Evolutionary conservation across 2,113 vertebrate genomes (phyloP), one percentile per base, ranked within the genome.

Genomic region (Hippolais icterina): DNA sequence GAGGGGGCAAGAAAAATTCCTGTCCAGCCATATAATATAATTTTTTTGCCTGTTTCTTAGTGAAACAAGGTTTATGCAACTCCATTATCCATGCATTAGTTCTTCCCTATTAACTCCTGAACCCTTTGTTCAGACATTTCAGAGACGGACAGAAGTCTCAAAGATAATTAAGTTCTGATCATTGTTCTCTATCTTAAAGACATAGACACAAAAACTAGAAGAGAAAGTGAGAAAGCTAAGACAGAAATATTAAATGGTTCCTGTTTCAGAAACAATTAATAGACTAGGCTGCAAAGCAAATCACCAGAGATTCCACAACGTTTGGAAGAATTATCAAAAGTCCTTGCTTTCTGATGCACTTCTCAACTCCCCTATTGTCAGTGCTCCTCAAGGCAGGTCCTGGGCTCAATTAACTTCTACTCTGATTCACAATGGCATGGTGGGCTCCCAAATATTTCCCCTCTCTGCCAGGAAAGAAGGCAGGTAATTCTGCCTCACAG

Each of bases 141-240:
- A 91, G 85, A 94, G 46, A 92, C 70, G 92, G 80, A 81, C 82
- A 78, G 54, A 92, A 93, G 66, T 89, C 90, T 93, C 94, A 59
- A 70, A 95, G 75, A 97, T 83, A 96, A 93, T 97, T 94, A 97
- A 88, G 64, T 44, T 92, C 88, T 52, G 39, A 89, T 74, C 42
- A 37, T 42, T 66, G 46, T 33, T 88, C 39, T 52, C 59, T 21
- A 52, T 63, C 80, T 63, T 80, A 47, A 90, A 94, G 87, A 54
- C 25, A 66, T 6, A 86, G 54, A 66, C n/a, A 81, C 46, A 78
- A 59, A 77, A 83, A 46, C 31, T 93, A 90, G 35, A 69, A 39
- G n/a, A 81, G 56, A 65, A 91, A 91, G 44, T 10, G 49, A 83
- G 75, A 83, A 75, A 89, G 29, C 28, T 41, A 69, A 75, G 23